These are phyloP conservation scores for Troides oblongomaculatus DNA, from an alignment of 2,888 invertebrate genomes.

Conservation along the genomic window DNA sequence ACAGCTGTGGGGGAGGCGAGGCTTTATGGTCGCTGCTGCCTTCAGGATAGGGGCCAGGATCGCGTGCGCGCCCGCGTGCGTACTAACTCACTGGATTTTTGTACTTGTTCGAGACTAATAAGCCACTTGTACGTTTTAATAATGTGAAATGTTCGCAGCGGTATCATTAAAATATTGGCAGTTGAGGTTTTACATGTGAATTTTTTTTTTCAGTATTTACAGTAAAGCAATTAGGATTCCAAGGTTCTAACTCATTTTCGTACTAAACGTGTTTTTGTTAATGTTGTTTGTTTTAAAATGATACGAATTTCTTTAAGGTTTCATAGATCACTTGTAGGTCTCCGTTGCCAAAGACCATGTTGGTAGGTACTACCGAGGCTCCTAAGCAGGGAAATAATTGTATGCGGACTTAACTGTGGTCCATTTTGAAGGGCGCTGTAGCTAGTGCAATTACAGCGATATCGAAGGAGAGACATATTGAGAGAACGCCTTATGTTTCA, in stretches of 20 bases:
- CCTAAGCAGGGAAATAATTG: too few relatives aligned
- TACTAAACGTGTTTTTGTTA: too few relatives aligned
- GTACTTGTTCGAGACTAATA: conserved; percentile 61
- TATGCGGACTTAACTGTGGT: too few relatives aligned
- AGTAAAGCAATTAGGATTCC: conserved; percentile 17
- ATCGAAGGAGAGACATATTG: too few relatives aligned
- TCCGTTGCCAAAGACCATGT: too few relatives aligned
- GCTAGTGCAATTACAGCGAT: too few relatives aligned
- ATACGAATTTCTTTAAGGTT: too few relatives aligned
- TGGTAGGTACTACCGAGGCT: too few relatives aligned
- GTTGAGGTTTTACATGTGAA: conserved; percentile 14
- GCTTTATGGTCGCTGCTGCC: conserved; percentile 13
- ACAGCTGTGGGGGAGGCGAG: conserved; percentile 1
- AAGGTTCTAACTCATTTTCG: background rate
- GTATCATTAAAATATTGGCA: conserved; percentile 44
- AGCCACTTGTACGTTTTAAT: conserved; percentile 66
- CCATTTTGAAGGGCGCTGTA: too few relatives aligned
- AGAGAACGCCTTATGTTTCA: too few relatives aligned
- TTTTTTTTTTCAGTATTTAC: conserved; percentile 14
- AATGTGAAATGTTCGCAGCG: conserved; percentile 43
- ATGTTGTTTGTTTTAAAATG: too few relatives aligned
- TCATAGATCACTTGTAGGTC: too few relatives aligned
- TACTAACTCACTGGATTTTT: conserved; percentile 26
- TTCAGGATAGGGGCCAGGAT: conserved; percentile 27
- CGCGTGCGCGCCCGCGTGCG: conserved; percentile 35